Conservation (phyloP, 2,797 vertebrate genomes). For the Peromyscus eremicus region DNA sequence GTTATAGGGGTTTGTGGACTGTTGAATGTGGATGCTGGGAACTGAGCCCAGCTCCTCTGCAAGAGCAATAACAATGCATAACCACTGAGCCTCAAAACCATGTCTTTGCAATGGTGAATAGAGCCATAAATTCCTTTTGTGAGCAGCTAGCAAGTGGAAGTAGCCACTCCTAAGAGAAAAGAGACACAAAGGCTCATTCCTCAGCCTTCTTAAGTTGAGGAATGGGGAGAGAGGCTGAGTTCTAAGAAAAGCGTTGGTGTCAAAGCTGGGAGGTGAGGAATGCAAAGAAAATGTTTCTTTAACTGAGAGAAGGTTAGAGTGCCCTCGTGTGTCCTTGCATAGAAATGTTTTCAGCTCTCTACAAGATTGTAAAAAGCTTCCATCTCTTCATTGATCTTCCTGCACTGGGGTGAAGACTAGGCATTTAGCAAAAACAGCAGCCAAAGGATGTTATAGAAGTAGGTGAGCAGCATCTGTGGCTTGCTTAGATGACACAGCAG, state of each 20-base stretch:
- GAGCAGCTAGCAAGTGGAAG: not conserved
- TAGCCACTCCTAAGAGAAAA: not conserved
- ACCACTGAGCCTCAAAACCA: not conserved
- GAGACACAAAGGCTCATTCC: not conserved
- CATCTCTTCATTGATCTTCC: not conserved
- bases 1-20: not conserved
- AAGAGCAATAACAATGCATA: not conserved
- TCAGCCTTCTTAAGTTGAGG: slow-evolving; percentile 32
- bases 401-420: not conserved
- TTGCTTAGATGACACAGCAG: not conserved
- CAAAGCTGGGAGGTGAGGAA: not conserved
- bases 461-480: not conserved
- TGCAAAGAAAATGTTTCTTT: slow-evolving; percentile 14
- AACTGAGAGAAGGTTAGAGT: slow-evolving; percentile 69
- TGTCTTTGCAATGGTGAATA: slow-evolving; percentile 31
- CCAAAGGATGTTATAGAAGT: not conserved
- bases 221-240: not conserved
- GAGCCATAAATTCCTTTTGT: not conserved
- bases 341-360: slow-evolving; percentile 58
- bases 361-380: slow-evolving; percentile 33
- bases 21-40: not conserved
- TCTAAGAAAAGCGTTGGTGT: not conserved
- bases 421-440: not conserved
- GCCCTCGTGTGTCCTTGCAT: slow-evolving; percentile 76
- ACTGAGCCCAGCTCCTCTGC: not conserved